A percentile compares a stretch with the other conserved stretches of the same genome.
These are phyloP conservation scores for Piscicola geometra DNA, from an alignment of 2,888 invertebrate genomes.

Conservation along the genomic window DNA sequence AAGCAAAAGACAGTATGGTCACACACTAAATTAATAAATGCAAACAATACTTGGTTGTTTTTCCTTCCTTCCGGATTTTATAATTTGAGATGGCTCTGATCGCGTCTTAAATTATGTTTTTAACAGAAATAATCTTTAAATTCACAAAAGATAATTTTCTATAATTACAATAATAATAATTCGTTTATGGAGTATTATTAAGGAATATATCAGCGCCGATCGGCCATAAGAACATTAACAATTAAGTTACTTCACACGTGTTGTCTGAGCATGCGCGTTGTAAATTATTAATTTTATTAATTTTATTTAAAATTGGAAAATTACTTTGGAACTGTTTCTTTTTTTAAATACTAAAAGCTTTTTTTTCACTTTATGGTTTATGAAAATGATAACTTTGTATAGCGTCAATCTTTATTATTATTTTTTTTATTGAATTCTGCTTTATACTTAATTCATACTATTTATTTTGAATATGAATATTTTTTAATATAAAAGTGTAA, in stretches of 20 bases:
- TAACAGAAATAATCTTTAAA: not conserved
- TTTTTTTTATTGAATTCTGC: too few relatives aligned
- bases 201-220: not conserved
- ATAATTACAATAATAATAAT: not conserved
- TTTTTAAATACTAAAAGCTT: too few relatives aligned
- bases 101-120: not conserved
- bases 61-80: slow-evolving; percentile 18
- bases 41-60: slow-evolving; percentile 16
- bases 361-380: too few relatives aligned
- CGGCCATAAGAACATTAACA: slow-evolving; percentile 4
- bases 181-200: not conserved
- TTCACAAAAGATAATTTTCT: not conserved
- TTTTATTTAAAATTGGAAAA: too few relatives aligned
- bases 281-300: slow-evolving; percentile 10
- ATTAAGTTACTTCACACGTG: slow-evolving; percentile 10
- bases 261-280: slow-evolving; percentile 13
- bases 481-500: too few relatives aligned
- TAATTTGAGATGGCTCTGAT: slow-evolving; percentile 18
- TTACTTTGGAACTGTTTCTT: too few relatives aligned
- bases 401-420: too few relatives aligned
- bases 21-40: slow-evolving; percentile 13
- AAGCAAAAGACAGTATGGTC: not conserved
- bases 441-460: too few relatives aligned
- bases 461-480: too few relatives aligned
- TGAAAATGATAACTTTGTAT: too few relatives aligned